phyloP scores from a whole-genome alignment of 2,888 invertebrate species.

The Xylota sylvarum region DNA sequence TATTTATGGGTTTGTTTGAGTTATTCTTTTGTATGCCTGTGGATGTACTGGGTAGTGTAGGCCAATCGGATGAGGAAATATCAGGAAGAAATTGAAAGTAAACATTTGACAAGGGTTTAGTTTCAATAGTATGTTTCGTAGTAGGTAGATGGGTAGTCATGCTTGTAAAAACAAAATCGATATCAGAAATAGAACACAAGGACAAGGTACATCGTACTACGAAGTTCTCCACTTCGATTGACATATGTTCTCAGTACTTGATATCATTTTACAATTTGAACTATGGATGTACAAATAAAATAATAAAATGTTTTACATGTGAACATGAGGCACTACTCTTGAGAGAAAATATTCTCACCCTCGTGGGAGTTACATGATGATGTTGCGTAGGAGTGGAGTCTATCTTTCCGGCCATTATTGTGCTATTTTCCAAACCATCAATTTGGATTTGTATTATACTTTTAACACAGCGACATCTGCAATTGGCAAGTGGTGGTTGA shows the following conservation, averaged over 20 bases:
- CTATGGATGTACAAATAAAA: constrained; percentile 1
- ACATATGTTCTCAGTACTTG: constrained; percentile 12
- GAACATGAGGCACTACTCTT: neutral
- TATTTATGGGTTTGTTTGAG: constrained; percentile 28
- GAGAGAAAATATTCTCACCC: neutral
- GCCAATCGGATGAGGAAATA: constrained; percentile 2
- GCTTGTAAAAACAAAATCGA: constrained; percentile 11
- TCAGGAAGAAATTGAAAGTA: constrained; percentile 30
- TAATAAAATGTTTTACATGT: neutral
- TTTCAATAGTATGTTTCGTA: neutral
- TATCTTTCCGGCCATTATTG: neutral
- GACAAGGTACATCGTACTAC: neutral
- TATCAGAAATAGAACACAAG: neutral
- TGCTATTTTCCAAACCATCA: constrained; percentile 9
- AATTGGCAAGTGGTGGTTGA: no score
- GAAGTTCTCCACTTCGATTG: neutral
- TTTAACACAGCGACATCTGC: neutral
- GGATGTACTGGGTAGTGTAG: neutral
- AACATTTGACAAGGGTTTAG: constrained; percentile 24
- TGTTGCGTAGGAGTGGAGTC: neutral
- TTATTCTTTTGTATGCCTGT: neutral
- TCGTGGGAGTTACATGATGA: neutral
- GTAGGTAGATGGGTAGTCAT: neutral
- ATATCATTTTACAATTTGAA: constrained; percentile 17
- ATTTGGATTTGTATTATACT: constrained; percentile 1